phyloP scores from a whole-genome alignment of 1,140 invertebrate genomes.

The Phymorhynchus buccinoides region DNA sequence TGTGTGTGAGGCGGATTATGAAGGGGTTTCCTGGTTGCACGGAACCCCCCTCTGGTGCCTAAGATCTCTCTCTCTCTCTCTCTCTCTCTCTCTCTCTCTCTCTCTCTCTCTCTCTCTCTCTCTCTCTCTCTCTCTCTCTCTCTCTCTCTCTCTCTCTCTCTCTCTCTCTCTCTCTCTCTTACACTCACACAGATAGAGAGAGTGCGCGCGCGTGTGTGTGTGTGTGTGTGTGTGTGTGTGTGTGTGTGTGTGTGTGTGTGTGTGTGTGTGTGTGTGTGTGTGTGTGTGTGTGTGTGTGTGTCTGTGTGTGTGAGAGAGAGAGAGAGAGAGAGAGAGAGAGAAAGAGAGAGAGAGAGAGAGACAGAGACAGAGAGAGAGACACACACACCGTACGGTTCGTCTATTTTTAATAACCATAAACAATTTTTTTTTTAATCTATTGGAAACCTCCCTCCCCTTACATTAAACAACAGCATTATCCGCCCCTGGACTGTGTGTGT shows the following conservation, averaged over 20 bases:
- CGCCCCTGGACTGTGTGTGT: too few species aligned
- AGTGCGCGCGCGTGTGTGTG: not conserved
- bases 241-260: not conserved
- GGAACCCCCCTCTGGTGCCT: not conserved
- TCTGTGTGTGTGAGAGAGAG: slow-evolving; percentile 1
- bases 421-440: too few species aligned
- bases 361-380: too few species aligned
- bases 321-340: too few species aligned
- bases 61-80: too few species aligned
- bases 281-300: slow-evolving; percentile 14
- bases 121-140: not conserved
- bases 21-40: not conserved
- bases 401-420: too few species aligned
- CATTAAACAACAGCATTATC: too few species aligned
- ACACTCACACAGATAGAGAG: not conserved
- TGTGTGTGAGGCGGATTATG: not conserved
- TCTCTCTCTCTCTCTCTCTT: not conserved
- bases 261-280: not conserved
- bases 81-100: slow-evolving; percentile 14
- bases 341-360: too few species aligned
- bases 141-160: not conserved
- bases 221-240: not conserved
- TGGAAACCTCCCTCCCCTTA: too few species aligned
- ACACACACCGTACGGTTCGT: too few species aligned
- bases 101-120: slow-evolving; percentile 22